Conservation (phyloP, 2,888 invertebrate species). For the Drosophila pseudotalamancana region DNA sequence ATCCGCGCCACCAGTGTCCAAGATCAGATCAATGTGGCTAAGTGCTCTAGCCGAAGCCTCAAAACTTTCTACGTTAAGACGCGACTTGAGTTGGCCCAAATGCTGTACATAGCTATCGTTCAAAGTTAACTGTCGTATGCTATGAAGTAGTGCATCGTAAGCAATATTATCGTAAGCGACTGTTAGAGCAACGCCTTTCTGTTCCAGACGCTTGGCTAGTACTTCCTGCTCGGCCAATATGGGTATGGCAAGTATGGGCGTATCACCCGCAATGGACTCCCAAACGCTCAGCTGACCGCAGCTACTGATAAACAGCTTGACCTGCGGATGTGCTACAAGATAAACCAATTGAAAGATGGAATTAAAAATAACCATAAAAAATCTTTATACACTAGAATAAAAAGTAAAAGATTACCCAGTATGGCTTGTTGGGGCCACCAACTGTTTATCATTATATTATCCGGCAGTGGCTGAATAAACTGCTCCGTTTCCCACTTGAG, state of each 20-base stretch:
- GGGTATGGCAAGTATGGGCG: conserved; percentile 86
- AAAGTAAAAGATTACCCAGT: conserved; percentile 64
- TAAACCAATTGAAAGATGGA: not conserved
- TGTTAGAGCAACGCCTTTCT: conserved; percentile 83
- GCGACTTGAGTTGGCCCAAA: conserved; percentile 47
- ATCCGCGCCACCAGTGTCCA: conserved; percentile 79
- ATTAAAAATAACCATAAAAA: not conserved
- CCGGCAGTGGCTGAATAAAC: conserved; percentile 73
- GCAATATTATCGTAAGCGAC: conserved; percentile 82
- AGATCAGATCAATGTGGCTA: conserved; percentile 81
- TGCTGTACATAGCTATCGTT: conserved; percentile 77
- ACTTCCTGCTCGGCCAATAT: conserved; percentile 85
- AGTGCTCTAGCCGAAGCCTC: conserved; percentile 75
- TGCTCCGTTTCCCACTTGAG: conserved; percentile 85
- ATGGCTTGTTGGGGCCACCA: conserved; percentile 84
- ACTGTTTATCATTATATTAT: conserved; percentile 82
- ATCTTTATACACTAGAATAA: not conserved
- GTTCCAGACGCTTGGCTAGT: conserved; percentile 84
- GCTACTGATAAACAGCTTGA: conserved; percentile 86
- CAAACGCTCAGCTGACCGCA: conserved; percentile 86
- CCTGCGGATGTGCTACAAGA: conserved; percentile 85
- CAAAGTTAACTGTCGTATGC: conserved; percentile 82
- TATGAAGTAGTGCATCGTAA: conserved; percentile 82
- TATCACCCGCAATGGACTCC: conserved; percentile 85
- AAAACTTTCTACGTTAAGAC: conserved; percentile 63